Evolutionary conservation across 2,888 invertebrate genomes (phyloP), one percentile per base, ranked within the genome.

Genomic region (Adela reaumurella): DNA sequence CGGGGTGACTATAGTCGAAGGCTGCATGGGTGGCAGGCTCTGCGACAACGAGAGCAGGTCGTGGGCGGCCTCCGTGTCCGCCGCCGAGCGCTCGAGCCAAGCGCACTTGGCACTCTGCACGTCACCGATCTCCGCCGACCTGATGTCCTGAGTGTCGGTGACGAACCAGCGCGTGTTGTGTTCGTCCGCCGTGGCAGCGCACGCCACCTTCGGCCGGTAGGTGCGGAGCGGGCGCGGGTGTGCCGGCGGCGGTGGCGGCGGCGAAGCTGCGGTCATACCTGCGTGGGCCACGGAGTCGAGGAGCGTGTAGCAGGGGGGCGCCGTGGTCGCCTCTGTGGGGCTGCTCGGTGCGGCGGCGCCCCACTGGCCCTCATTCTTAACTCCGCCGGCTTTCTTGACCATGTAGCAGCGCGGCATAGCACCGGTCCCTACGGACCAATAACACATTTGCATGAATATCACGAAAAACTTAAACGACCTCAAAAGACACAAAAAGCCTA

Each of bases 1-100:
- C 52, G 85, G 84, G 50, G 85, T 83, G 20, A 88, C 84, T 17
- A 86, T 81, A 56, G 87, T 82, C 24, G 87, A 89, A 4, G 86
- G 85, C 46, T 86, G 88, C 54, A 88, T 78, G 16, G 89, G 92
- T 14, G 91, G 91, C 59, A 89, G 67, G 56, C 90, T 88, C 58
- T 90, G 87, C 2, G 90, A 89, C 29, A 90, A 72, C 45, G 88
- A 90, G 20, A 90, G 74, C 53, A 89, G 77, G 65, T 90, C 93
- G 65, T 92, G 92, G 1, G 94, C 94, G 28, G 92, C 93, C 73
- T 93, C 92, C 10, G 92, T 93, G 70, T 94, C 94, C 61, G 91
- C 93, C 19, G 89, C 85, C 57, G 87, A 86, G 48, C 86, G 82
- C 61, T 81, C 80, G n/a, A 73, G 74, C 51, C 67, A 41, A 47